These are phyloP conservation scores for Watsonalla cultraria DNA, from an alignment of 2,888 invertebrate species.

Conservation along the genomic window DNA sequence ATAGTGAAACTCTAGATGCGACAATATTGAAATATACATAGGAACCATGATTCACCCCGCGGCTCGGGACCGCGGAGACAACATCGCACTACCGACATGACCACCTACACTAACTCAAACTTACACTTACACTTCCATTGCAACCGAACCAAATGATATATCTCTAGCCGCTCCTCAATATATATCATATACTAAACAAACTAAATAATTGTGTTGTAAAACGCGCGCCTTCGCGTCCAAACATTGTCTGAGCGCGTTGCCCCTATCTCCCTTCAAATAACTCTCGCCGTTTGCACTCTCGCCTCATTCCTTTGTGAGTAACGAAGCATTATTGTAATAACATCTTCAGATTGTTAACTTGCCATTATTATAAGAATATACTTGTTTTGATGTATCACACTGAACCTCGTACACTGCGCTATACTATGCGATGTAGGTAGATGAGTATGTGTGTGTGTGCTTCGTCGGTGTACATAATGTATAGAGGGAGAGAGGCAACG, in stretches of 20 bases:
- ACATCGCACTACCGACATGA: conserved; percentile 72
- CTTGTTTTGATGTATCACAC: not conserved
- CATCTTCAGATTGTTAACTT: not conserved
- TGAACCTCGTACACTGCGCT: not conserved
- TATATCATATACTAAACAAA: conserved; percentile 62
- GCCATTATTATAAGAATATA: not conserved
- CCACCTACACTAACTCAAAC: conserved; percentile 66
- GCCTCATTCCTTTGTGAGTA: not conserved
- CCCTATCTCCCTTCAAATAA: conserved; percentile 16
- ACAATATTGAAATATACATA: conserved; percentile 80
- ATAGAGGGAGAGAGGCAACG: conserved; percentile 34
- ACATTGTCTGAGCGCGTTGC: conserved; percentile 36
- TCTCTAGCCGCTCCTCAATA: conserved; percentile 28
- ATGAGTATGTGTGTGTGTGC: no score
- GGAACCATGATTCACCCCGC: conserved; percentile 79
- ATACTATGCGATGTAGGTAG: conserved; percentile 4
- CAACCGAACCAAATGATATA: conserved; percentile 38
- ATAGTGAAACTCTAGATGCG: conserved; percentile 79
- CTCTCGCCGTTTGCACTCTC: not conserved
- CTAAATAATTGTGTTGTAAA: conserved; percentile 70
- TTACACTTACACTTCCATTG: conserved; percentile 52
- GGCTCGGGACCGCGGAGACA: conserved; percentile 69
- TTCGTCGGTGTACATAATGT: no score
- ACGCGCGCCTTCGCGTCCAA: conserved; percentile 72
- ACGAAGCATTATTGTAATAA: not conserved